Evolutionary conservation across 2,113 vertebrate genomes (phyloP).

Genomic region (Albula glossodonta): DNA sequence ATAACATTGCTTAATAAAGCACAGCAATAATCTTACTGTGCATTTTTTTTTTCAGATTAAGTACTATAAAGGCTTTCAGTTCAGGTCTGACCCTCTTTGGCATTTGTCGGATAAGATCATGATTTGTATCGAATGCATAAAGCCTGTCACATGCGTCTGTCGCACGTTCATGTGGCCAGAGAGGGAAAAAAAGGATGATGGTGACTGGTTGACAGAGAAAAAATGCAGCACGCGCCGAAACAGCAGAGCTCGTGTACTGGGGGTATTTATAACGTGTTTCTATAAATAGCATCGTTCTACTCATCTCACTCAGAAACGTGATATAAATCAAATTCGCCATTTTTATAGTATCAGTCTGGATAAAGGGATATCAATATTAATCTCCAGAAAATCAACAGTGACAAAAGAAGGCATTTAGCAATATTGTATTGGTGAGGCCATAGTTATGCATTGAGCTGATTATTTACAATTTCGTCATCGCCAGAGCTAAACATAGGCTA

Average conservation of each 20-base stretch:
- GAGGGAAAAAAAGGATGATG: neutral
- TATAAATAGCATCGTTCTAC: neutral
- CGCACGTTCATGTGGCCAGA: neutral
- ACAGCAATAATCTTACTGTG: neutral
- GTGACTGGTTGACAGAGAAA: neutral
- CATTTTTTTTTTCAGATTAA: neutral
- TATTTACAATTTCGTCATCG: neutral
- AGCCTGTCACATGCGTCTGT: neutral
- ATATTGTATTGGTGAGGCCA: neutral
- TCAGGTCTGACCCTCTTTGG: neutral
- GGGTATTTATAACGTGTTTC: slow-evolving; percentile 5
- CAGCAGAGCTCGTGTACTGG: neutral
- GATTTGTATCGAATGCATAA: neutral
- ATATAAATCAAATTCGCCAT: neutral
- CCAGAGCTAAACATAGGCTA: neutral
- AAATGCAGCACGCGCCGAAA: slow-evolving; percentile 2
- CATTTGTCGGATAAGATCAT: neutral
- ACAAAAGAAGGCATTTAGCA: neutral
- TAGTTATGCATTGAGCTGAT: neutral
- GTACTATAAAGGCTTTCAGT: neutral
- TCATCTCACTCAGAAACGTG: slow-evolving; percentile 2
- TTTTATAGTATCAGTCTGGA: neutral
- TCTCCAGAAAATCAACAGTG: neutral
- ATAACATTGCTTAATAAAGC: neutral
- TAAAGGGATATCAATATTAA: neutral